Base-by-base conservation (phyloP, 1,140 invertebrate genomes). In the Zaprionus tsacasi region DNA sequence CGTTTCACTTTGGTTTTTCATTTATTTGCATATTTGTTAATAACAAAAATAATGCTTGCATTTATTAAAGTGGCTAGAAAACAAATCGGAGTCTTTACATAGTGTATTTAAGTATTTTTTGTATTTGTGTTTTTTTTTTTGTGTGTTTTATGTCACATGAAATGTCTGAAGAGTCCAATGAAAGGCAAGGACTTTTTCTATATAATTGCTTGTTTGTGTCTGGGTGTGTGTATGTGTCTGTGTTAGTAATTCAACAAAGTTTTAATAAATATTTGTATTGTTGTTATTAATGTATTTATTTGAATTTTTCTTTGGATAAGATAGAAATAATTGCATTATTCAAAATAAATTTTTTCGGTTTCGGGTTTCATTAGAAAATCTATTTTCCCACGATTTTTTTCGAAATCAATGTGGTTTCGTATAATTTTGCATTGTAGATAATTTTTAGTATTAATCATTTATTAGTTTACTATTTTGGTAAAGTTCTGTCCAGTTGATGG, bases 61-160 rank as follows among this genome's bases (percentile, higher is more conserved):
- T 71, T 75, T 45, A 75, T 70, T 78, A 75, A 86, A 69, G 70
- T 85, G 72, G 70, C 67, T 77, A 77, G 59, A 79, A 85, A 82
- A 79, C 59, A 79, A 77, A 82, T 75, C 61, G 69, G 61, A 82
- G 72, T 82, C 70, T 76, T 73, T 61, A 54, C 35, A 64, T 54
- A 81, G 75, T 76, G 79, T 82, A 82, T 87, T 80, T 65, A 72
- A 61, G 33, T 45, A 45, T 65, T 80, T 48, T 72, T 66, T 58
- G 65, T 80, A 21, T 78, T 69, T 59, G 56, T 21, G 80, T 71
- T 64, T 48, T 48, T 38, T 38, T 27, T 74, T 58, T n/a, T 52
- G 38, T 60, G 30, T 69, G 21, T 73, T 52, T 30, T 50, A 50
- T 50, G 35, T 30, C 52, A 30, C 6, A 33, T 59, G 38, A 68